Evolutionary conservation across 1,140 invertebrate species (phyloP).

Genomic region (Pseudomyrmex flavicornis): DNA sequence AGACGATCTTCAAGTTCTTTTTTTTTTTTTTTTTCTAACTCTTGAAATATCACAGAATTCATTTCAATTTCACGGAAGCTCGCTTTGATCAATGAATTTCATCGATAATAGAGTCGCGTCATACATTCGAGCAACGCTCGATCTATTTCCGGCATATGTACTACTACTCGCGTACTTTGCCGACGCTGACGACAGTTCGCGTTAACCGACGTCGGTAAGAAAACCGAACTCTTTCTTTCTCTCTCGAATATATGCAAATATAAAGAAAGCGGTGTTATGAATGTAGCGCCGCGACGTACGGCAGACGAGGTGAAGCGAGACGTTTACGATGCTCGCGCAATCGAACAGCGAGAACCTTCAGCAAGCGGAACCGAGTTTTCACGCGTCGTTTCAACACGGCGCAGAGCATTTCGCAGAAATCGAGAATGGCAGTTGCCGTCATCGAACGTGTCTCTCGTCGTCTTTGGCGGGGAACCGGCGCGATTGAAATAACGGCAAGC

Average conservation of each 20-base stretch:
- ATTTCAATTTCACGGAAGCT: neutral
- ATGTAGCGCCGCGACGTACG: slow-evolving; percentile 4
- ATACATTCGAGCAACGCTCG: slow-evolving; percentile 33
- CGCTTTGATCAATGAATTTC: slow-evolving; percentile 29
- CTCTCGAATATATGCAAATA: neutral
- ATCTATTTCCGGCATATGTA: slow-evolving; percentile 40
- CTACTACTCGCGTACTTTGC: no score
- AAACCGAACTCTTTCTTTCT: neutral
- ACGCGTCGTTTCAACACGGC: neutral
- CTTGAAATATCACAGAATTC: neutral
- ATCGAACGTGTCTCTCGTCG: no score
- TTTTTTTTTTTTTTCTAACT: neutral
- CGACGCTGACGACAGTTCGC: slow-evolving; percentile 1
- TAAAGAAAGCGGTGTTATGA: neutral
- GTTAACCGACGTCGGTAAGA: slow-evolving; percentile 1
- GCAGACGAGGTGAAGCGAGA: slow-evolving; percentile 1
- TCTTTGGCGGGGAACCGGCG: neutral
- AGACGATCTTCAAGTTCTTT: neutral
- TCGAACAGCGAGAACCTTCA: no score
- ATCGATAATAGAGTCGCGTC: slow-evolving; percentile 40
- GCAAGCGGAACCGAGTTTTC: no score
- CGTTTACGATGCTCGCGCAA: neutral
- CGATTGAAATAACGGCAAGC: slow-evolving; percentile 66
- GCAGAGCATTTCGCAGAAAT: neutral
- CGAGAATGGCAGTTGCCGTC: no score